Evolutionary conservation across 1,140 invertebrate species (phyloP), one percentile per base, ranked within the genome.

Genomic region (Drosophila truncata): DNA sequence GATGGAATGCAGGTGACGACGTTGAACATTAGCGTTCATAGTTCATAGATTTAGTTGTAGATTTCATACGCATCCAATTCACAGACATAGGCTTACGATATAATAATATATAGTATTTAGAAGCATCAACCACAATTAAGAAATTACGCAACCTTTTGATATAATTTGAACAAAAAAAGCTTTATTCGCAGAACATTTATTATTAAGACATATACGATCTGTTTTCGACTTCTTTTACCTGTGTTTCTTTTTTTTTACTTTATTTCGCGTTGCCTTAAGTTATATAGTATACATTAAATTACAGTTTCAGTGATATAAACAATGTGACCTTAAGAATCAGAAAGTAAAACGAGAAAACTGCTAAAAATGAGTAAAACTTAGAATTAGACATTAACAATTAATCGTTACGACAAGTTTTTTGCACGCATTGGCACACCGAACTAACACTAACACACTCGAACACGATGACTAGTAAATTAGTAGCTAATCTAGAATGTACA

Each of bases 241-340:
- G 50, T 60, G 14, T 29, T 57, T 78, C 18, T 27, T 35, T 35
- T 27, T 35, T 35, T 9, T 54, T 31, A 50, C 27, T 37, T 52
- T 42, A 27, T 74, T 79, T 80, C 27, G 31, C 39, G 37, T 75
- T 82, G 49, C 72, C 66, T 76, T 87, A 73, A 71, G 69, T 88
- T 73, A 63, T 54, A 85, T 37, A 55, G 52, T 37, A 77, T 80
- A 77, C 55, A 65, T 82, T 87, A 66, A 78, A 79, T 79, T 78
- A 79, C 65, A 79, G 78, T 79, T 79, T 87, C 76, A 87, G 83
- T 87, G 83, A 87, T 87, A 87, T 74, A 87, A 86, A 87, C 83
- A 87, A 87, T 83, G 83, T 87, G 83, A 87, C 83, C 83, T 87
- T 87, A 87, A 86, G 50, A 78, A 77, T 49, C 72, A 66, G 61